Evolutionary conservation across 2,113 vertebrate genomes (phyloP).

Genomic region (Pseudopipra pipra): DNA sequence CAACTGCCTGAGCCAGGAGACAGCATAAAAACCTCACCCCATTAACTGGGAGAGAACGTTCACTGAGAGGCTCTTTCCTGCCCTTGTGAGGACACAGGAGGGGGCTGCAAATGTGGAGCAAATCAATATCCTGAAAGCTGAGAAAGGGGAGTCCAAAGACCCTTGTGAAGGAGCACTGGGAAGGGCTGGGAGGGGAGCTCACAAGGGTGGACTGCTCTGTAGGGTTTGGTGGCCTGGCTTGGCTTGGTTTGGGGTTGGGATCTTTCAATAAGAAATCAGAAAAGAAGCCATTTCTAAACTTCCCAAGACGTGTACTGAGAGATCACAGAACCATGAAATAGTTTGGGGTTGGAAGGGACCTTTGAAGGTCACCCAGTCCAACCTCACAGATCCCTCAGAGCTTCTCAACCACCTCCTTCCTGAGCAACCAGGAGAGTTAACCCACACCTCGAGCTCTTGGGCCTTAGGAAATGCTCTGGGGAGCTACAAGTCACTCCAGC

Average conservation of each 20-base stretch:
- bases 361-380: not conserved
- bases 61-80: not conserved
- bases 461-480: not conserved
- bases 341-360: not conserved
- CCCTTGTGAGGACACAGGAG: not conserved
- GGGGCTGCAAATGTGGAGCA: not conserved
- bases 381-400: not conserved
- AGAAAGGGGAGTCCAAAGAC: not conserved
- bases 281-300: not conserved
- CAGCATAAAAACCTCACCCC: fast-evolving
- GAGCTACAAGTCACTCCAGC: not conserved
- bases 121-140: not conserved
- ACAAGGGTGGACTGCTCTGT: not conserved
- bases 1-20: not conserved
- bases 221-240: not conserved
- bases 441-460: not conserved
- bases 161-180: not conserved
- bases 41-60: too few relatives aligned
- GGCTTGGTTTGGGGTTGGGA: not conserved
- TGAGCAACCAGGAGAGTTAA: not conserved
- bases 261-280: not conserved
- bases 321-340: fast-evolving
- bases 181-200: not conserved
- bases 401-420: not conserved
- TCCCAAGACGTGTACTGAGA: not conserved